phyloP scores from a whole-genome alignment of 2,888 invertebrate species.

The Mesorhabditis belari region DNA sequence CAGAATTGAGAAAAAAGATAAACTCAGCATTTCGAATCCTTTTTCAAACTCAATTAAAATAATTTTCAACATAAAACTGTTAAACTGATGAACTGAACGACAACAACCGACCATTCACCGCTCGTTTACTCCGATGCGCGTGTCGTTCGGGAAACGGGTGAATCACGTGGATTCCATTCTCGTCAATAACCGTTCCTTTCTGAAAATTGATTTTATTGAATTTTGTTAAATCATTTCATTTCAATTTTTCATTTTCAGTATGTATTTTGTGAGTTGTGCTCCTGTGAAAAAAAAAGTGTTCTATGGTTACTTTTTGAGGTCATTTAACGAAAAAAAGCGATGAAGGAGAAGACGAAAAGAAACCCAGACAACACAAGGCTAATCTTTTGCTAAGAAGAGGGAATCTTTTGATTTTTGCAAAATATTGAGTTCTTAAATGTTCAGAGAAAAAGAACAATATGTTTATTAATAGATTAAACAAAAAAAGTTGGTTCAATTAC shows the following conservation, averaged over 20 bases:
- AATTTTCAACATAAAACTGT: neutral
- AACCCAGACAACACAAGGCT: too few species aligned
- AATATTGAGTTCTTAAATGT: too few species aligned
- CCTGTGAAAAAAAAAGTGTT: neutral
- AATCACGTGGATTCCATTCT: conserved; percentile 41
- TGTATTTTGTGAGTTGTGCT: neutral
- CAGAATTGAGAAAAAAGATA: conserved; percentile 13
- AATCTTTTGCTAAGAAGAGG: too few species aligned
- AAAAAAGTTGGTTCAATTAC: too few species aligned
- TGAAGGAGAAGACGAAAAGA: too few species aligned
- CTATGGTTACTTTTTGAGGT: too few species aligned
- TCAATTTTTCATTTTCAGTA: too few species aligned
- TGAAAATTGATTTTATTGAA: conserved; percentile 16
- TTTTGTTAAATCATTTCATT: neutral
- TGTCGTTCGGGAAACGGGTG: conserved; percentile 50
- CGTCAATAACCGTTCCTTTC: conserved; percentile 49
- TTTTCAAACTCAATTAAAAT: neutral
- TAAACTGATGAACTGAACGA: neutral
- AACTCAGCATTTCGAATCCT: neutral
- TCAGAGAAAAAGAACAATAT: too few species aligned
- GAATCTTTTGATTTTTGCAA: too few species aligned
- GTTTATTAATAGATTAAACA: too few species aligned
- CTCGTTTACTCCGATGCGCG: conserved; percentile 34
- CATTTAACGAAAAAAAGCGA: too few species aligned
- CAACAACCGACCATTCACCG: conserved; percentile 12